Evolutionary conservation across 2,888 invertebrate genomes (phyloP).

Genomic region (Seira ritae): DNA sequence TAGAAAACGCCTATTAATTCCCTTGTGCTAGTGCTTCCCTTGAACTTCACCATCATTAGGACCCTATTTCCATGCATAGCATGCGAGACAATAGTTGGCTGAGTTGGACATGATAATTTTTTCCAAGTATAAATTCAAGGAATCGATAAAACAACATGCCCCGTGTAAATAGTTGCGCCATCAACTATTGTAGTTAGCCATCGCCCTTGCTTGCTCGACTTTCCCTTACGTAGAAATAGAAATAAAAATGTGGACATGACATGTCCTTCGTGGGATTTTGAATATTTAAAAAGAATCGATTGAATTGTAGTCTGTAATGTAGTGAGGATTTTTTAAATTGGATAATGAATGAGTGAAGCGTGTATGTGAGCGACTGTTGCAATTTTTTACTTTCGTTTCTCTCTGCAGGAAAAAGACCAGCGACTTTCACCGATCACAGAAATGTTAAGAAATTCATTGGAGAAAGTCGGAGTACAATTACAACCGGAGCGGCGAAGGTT

Average conservation of each 20-base stretch:
- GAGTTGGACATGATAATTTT: no score
- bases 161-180: no score
- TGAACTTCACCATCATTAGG: neutral
- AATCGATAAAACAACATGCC: no score
- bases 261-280: neutral
- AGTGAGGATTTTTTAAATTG: no score
- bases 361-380: conserved; percentile 9
- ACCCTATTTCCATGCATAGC: no score
- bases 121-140: no score
- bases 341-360: conserved; percentile 29
- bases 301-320: neutral
- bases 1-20: no score
- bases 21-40: neutral
- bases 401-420: conserved; percentile 59
- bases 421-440: conserved; percentile 83
- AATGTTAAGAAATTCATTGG: conserved; percentile 86
- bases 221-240: neutral
- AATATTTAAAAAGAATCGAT: neutral
- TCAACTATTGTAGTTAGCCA: no score
- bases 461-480: conserved; percentile 86
- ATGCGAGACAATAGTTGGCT: no score
- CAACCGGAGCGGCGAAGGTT: conserved; percentile 89
- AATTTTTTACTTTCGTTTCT: conserved; percentile 20
- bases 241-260: neutral
- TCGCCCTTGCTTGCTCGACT: no score